Conservation (phyloP, 2,888 invertebrate genomes). For the Drosophila flavopinicola region DNA sequence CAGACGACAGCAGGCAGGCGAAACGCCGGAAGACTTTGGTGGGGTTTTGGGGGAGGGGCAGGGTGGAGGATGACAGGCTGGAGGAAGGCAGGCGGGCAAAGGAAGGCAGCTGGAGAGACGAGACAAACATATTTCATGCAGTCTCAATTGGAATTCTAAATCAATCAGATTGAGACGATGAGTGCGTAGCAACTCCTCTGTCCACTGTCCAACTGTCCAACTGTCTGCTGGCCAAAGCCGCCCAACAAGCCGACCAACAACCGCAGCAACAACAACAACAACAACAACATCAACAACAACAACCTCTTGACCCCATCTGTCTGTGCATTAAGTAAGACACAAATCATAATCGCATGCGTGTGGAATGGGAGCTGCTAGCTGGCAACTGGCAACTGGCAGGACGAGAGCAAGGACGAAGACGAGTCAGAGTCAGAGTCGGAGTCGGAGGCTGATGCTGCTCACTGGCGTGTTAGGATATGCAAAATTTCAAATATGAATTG, state of each 20-base stretch:
- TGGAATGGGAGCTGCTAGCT: slow-evolving; percentile 37
- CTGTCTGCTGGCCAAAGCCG: slow-evolving; percentile 21
- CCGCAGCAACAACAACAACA: slow-evolving; percentile 1
- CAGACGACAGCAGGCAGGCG: slow-evolving; percentile 47
- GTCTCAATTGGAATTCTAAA: slow-evolving; percentile 84
- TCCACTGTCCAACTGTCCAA: slow-evolving; percentile 3
- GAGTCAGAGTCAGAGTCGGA: slow-evolving; percentile 28
- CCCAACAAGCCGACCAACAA: slow-evolving; percentile 10
- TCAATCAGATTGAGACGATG: slow-evolving; percentile 83
- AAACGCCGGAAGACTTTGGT: slow-evolving; percentile 28
- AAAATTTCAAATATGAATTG: slow-evolving; percentile 83
- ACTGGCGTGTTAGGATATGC: slow-evolving; percentile 66
- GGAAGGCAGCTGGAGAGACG: slow-evolving; percentile 53
- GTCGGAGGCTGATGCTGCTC: slow-evolving; percentile 12
- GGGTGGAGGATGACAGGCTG: not conserved
- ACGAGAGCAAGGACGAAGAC: slow-evolving; percentile 9
- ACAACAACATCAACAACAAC: slow-evolving; percentile 20
- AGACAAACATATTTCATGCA: slow-evolving; percentile 82
- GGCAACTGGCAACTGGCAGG: slow-evolving; percentile 25
- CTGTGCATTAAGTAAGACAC: slow-evolving; percentile 82
- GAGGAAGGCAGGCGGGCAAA: not conserved
- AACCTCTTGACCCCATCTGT: slow-evolving; percentile 59
- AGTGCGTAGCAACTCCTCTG: slow-evolving; percentile 34
- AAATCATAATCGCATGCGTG: slow-evolving; percentile 79
- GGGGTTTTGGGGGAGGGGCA: no score